Percentiles rank a stretch among this genome's conserved stretches.
These are phyloP conservation scores for Herminia tarsipennalis DNA, from an alignment of 2,888 invertebrate genomes.

Conservation along the genomic window DNA sequence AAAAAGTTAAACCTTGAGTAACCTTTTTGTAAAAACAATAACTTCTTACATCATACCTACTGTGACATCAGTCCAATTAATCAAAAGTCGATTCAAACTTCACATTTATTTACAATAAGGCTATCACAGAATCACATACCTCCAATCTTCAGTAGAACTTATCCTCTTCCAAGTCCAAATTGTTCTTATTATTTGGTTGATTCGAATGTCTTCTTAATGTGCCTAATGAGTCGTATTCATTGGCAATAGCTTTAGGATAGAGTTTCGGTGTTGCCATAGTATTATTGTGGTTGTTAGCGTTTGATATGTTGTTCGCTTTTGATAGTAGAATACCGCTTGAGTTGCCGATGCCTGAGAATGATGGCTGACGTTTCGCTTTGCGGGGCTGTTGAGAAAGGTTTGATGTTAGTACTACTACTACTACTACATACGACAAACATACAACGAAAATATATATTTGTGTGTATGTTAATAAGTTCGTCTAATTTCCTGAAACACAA, in stretches of 20 bases:
- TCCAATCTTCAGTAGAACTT: constrained; percentile 85
- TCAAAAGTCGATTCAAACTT: no score
- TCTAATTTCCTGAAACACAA: no score
- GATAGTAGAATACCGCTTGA: constrained; percentile 83
- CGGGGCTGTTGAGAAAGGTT: constrained; percentile 63
- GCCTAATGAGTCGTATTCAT: constrained; percentile 91
- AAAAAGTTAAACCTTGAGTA: no score
- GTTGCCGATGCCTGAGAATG: constrained; percentile 86
- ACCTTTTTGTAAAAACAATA: no score
- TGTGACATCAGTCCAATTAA: no score
- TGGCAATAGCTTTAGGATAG: constrained; percentile 89
- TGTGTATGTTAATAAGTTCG: no score
- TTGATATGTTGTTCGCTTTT: constrained; percentile 85
- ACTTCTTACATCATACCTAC: no score
- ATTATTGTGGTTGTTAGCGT: constrained; percentile 87
- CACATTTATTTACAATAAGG: no score
- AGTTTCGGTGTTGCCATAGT: constrained; percentile 87
- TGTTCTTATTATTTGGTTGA: constrained; percentile 88
- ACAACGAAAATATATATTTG: no score
- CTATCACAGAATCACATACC: no score
- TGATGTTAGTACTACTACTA: background rate
- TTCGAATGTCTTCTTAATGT: constrained; percentile 92
- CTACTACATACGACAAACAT: no score
- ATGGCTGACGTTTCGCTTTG: constrained; percentile 88
- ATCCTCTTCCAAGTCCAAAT: constrained; percentile 87